Conservation (phyloP, 1,140 invertebrate species). For the Berghia stephanieae region DNA sequence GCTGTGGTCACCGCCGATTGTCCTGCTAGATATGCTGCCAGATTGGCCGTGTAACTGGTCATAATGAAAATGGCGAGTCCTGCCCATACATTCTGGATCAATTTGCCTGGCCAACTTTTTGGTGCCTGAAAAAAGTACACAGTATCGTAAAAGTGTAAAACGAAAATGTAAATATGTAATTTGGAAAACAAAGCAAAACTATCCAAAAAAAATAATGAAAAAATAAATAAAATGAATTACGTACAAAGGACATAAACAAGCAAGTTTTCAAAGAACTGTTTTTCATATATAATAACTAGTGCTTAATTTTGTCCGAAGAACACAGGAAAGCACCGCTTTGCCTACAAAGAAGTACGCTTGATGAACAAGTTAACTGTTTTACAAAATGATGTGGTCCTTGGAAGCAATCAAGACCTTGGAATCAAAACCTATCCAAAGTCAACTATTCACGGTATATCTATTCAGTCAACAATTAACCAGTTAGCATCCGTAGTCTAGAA, state of each 20-base stretch:
- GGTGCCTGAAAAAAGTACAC: conserved; percentile 74
- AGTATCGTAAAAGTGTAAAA: too few relatives aligned
- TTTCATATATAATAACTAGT: neutral
- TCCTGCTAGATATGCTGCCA: conserved; percentile 90
- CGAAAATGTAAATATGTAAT: too few relatives aligned
- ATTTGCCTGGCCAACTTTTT: conserved; percentile 94
- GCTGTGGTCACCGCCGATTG: conserved; percentile 46
- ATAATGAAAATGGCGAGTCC: conserved; percentile 93
- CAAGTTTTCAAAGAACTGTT: neutral
- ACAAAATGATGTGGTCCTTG: too few relatives aligned
- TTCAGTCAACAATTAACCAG: too few relatives aligned
- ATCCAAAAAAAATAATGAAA: neutral
- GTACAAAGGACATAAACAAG: neutral
- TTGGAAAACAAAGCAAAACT: too few relatives aligned
- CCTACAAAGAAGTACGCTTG: too few relatives aligned
- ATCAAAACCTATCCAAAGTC: too few relatives aligned
- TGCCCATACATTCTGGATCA: conserved; percentile 84
- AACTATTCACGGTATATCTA: too few relatives aligned
- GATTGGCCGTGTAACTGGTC: conserved; percentile 92
- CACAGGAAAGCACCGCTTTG: too few relatives aligned
- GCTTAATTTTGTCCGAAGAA: neutral
- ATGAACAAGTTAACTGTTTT: too few relatives aligned
- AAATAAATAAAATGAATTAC: neutral
- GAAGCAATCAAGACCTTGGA: too few relatives aligned
- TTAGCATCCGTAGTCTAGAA: too few relatives aligned